Base-by-base conservation (phyloP, 2,888 invertebrate genomes). In the Polyommatus icarus region DNA sequence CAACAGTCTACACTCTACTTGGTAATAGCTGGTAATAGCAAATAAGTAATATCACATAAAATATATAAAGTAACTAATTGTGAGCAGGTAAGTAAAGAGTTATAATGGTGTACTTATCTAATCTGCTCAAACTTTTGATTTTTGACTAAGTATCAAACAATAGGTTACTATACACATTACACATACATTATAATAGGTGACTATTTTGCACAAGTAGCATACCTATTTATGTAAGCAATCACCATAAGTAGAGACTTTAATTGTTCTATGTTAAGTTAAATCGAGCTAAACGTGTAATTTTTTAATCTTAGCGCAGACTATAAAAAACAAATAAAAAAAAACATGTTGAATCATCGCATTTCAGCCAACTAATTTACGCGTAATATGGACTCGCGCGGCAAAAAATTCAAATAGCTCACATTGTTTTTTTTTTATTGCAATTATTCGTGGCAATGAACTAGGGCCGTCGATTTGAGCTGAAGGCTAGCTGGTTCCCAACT, bases 401-500 rank as follows among this genome's bases (percentile, higher is more conserved):
- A 83, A 87, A 89, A 89, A 87, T 81, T 79, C 78, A 82, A 85
- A 87, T 82, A 80, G 83, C 80, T 76, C 77, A 79, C 79, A 80
- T 78, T 76, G 79, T 78, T 73, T 79, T 85, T 83, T 80, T 82
- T 83, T 85, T 87, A 82, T 83, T 85, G 87, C 90, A 91, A 91
- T 91, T 90, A 91, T 87, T 86, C 84, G 85, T 85, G 89, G 85
- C 88, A 88, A 88, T 87, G 90, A 89, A 90, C 90, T 84, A 85
- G 84, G 81, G 81, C 80, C 80, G 82, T 83, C 83, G 83, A 84
- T 85, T 84, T 85, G 82, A 81, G 87, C 84, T 83, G 84, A 86
- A 87, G 86, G 87, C 86, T 87, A 82, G 82, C 83, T 88, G 92
- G 91, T 90, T 92, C 84, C 92, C 92, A 89, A 91, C 93, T 84